Evolutionary conservation across 2,888 invertebrate genomes (phyloP), one percentile per base, ranked within the genome.

Genomic region (Cosmia pyralina): DNA sequence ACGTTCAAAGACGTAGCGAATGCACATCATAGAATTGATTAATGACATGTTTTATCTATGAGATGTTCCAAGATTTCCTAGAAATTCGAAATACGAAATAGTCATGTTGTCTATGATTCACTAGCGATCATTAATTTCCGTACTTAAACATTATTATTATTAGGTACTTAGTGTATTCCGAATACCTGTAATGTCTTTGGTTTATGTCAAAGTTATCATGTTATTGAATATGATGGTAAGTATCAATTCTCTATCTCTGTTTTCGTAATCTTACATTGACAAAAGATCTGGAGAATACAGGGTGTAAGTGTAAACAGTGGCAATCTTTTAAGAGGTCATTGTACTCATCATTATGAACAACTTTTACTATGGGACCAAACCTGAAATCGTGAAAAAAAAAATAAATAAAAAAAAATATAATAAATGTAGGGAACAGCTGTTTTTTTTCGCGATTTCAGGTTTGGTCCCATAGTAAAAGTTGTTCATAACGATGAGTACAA

Each of bases 1-100:
- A 19, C 46, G 8, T 60, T 72, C 65, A 65, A 72, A 78, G 50
- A 46, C 41, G 34, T 8, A 11, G 22, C 8, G 41, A 63, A 48
- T 70, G 46, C 53, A 63, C 15, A 52, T 22, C n/a, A 34, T 41
- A 34, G 55, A 60, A 52, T 52, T 34, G 38, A 38, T 48, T 52
- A 46, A 11, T 15, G 8, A 28, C 22, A 17, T 38, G 7, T n/a
- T 19, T 8, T 48, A n/a, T 17, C 38, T n/a, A 19, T 55, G 46
- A 19, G 10, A 62, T 38, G 5, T 46, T 38, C 11, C 15, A 11
- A 34, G 34, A 52, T 52, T 77, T 59, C 46, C 15, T 28, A 15
- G 52, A 48, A 77, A 60, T 8, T 34, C 17, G 2, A 46, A 52
- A 46, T 17, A 0, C 6, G 28, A 28, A 11, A n/a, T 13, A n/a